Conservation (phyloP, 2,888 invertebrate genomes). For the Linnaemya tessellans region DNA sequence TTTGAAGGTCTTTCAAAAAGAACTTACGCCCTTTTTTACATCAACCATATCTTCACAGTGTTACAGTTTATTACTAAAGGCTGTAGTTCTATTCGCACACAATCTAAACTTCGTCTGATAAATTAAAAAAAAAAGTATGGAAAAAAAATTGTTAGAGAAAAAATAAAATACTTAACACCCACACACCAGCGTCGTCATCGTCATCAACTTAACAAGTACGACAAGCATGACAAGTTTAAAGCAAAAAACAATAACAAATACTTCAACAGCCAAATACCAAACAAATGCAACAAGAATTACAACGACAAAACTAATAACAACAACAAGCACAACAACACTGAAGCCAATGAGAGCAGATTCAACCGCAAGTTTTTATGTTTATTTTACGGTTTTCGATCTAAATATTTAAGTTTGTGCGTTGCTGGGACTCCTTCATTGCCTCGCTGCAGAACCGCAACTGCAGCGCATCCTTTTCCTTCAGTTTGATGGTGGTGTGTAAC, state of each 20-base stretch:
- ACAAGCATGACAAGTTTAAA: constrained; percentile 69
- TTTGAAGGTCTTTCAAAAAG: no score
- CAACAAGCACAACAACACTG: constrained; percentile 20
- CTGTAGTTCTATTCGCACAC: constrained; percentile 35
- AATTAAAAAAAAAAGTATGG: neutral
- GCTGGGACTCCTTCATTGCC: neutral
- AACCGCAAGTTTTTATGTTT: constrained; percentile 65
- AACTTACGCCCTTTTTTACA: constrained; percentile 2
- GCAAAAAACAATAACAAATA: constrained; percentile 41
- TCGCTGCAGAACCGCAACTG: constrained; percentile 11
- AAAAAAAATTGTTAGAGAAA: neutral
- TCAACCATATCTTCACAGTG: neutral
- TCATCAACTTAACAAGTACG: constrained; percentile 70
- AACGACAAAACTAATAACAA: constrained; percentile 51
- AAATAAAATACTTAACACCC: constrained; percentile 69
- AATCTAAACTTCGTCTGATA: constrained; percentile 17
- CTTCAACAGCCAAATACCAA: constrained; percentile 28
- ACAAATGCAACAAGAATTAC: constrained; percentile 38
- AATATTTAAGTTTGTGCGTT: constrained; percentile 55
- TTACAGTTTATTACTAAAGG: constrained; percentile 42
- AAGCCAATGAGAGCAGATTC: constrained; percentile 35
- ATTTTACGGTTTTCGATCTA: constrained; percentile 51
- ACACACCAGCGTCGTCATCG: constrained; percentile 53
- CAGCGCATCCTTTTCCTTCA: constrained; percentile 44
- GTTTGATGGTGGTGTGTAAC: neutral